Evolutionary conservation across 2,113 vertebrate genomes (phyloP).

Genomic region (Onychostruthus taczanowskii): DNA sequence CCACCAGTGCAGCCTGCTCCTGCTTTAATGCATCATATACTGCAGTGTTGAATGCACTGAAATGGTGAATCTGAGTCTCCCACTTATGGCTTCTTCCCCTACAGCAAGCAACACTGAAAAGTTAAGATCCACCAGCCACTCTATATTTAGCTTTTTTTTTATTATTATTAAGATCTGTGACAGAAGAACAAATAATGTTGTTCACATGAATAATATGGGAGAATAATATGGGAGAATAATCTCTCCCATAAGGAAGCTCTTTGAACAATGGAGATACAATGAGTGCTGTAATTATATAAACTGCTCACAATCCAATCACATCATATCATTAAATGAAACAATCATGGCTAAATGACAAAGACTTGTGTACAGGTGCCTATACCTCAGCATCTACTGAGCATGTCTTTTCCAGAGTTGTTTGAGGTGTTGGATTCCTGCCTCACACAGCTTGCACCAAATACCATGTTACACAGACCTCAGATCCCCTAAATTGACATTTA

Average conservation of each 20-base stretch:
- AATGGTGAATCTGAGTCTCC: neutral
- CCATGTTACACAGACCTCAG: accelerated
- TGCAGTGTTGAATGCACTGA: neutral
- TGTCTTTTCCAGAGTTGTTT: neutral
- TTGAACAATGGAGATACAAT: neutral
- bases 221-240: neutral
- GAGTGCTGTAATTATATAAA: constrained; percentile 12
- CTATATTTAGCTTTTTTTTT: neutral
- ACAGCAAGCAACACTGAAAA: neutral
- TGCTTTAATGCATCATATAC: accelerated
- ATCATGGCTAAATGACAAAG: neutral
- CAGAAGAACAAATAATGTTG: neutral
- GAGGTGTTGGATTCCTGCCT: neutral
- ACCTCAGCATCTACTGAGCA: neutral
- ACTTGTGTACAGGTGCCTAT: neutral
- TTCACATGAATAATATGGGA: neutral
- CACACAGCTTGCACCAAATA: neutral
- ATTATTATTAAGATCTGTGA: neutral
- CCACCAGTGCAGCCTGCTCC: neutral
- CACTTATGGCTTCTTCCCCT: neutral
- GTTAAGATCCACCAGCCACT: neutral
- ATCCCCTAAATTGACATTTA: neutral
- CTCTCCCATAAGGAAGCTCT: neutral
- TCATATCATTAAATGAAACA: constrained; percentile 29
- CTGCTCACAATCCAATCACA: neutral